Evolutionary conservation across 1,140 invertebrate species (phyloP), one percentile per base, ranked within the genome.

Genomic region (Tetramorium alpestre): DNA sequence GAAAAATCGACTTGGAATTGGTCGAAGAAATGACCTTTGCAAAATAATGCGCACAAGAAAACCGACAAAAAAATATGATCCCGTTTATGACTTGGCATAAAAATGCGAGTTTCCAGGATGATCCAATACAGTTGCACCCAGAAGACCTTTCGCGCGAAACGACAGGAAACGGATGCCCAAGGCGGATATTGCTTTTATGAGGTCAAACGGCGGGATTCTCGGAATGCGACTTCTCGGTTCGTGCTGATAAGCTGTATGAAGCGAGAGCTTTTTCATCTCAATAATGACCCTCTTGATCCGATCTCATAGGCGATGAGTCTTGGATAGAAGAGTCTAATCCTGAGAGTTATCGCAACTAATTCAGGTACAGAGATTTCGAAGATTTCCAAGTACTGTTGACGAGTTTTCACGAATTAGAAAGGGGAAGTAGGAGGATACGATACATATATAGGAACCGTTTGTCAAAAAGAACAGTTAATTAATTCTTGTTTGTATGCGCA

Each of bases 111-210:
- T 41, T 51, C 13, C 10, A 69, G 44, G 10, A 60, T 6, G 25
- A 33, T 8, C 8, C 13, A 25, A 25, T 11, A 13, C 25, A 22
- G 22, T 76, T 60, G 28, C 18, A 10, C 7, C 41, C 25, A 18
- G 13, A 65, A 49, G 28, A 51, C 60, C 44, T 80, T 51, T 67
- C 54, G 73, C 54, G 72, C n/a, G 51, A 75, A 60, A 44, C 11
- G 41, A 33, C 56, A 28, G 51, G 25, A 62, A 77, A 67, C 28
- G 77, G n/a, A 67, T 67, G 16, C 62, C 13, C 47, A 7, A 51
- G n/a, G n/a, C 44, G 77, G 77, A 80, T 80, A 80, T 80, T 67
- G 22, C 77, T 80, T 67, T 67, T 80, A 54, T 13, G 11, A 54
- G 60, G 60, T 51, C 28, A 80, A 67, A 78, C 51, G 76, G n/a